phyloP scores from a whole-genome alignment of 37 sponge, comb jelly and placozoan species.

The Ianthella basta region DNA sequence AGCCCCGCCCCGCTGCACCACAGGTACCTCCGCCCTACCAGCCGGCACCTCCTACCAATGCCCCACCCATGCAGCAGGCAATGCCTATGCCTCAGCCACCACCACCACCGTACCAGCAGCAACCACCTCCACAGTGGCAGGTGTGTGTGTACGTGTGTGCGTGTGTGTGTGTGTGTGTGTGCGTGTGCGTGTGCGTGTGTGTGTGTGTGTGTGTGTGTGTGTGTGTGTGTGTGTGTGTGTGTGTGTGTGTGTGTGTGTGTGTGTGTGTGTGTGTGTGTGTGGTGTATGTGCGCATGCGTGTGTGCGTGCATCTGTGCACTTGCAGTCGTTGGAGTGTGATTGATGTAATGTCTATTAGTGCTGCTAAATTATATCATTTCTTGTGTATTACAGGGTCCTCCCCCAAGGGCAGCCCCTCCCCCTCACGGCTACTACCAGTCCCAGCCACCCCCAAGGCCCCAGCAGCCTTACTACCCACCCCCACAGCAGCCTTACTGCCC shows the following conservation, averaged over 20 bases:
- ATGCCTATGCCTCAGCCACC: slow-evolving; percentile 28
- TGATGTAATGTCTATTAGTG: too few species aligned
- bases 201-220: slow-evolving; percentile 40
- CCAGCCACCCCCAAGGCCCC: not conserved
- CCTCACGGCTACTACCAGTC: not conserved
- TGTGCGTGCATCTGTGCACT: slow-evolving; percentile 31
- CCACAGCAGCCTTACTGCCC: not conserved
- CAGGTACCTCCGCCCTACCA: not conserved
- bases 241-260: slow-evolving; percentile 39
- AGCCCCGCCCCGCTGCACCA: not conserved
- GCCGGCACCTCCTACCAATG: not conserved
- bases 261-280: too few species aligned
- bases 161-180: slow-evolving; percentile 35
- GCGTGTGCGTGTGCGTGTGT: slow-evolving; percentile 30
- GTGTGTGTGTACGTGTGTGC: not conserved
- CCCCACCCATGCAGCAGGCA: not conserved
- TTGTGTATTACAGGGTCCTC: not conserved
- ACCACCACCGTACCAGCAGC: not conserved
- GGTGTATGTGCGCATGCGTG: too few species aligned
- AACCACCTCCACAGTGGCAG: not conserved
- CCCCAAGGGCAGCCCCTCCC: not conserved
- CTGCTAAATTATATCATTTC: too few species aligned
- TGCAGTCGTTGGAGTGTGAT: too few species aligned
- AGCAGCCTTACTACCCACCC: not conserved
- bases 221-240: slow-evolving; percentile 34